Evolutionary conservation across 2,113 vertebrate genomes (phyloP), one percentile per base, ranked within the genome.

Genomic region (Chaetodon auriga): DNA sequence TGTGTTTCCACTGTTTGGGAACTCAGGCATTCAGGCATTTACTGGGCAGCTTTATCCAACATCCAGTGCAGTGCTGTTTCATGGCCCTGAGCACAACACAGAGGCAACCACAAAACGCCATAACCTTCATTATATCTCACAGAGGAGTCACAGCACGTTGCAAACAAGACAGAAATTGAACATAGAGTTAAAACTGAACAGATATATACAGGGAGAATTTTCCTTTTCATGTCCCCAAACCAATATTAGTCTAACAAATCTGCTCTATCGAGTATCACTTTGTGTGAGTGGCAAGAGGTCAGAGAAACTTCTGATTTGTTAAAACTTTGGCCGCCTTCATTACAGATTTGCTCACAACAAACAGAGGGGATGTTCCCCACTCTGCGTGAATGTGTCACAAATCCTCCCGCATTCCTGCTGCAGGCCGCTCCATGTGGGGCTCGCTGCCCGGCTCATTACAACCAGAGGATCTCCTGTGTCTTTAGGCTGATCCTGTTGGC

Each of bases 401-500:
- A 89, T 83, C 78, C 64, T 38, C 64, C 41, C 68, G 18, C 79
- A 80, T 86, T 85, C 82, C 57, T 77, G 30, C 66, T 66, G 66
- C 70, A 41, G 66, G 30, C 68, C 65, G 71, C 79, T 84, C 38
- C 12, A 48, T 72, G 68, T 83, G 60, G 43, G 78, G 48, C 81
- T 82, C 66, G 2, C 79, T 57, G 63, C 63, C 65, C 9, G 66
- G 49, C 63, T 78, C 23, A 45, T 87, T 87, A 87, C 78, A 82
- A 81, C 60, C 72, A 49, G 45, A 63, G 53, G 55, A 87, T 87
- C 85, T 89, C 66, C 64, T 60, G 61, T 58, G 81, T 71, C 81
- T 83, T 84, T 41, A 58, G 60, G 53, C 66, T 83, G 89, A 92
- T 91, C 73, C 85, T 74, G 57, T 54, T 45, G 74, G 65, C 62